Evolutionary conservation across 2,888 invertebrate genomes (phyloP).

Genomic region (Caenorhabditis macrosperma): DNA sequence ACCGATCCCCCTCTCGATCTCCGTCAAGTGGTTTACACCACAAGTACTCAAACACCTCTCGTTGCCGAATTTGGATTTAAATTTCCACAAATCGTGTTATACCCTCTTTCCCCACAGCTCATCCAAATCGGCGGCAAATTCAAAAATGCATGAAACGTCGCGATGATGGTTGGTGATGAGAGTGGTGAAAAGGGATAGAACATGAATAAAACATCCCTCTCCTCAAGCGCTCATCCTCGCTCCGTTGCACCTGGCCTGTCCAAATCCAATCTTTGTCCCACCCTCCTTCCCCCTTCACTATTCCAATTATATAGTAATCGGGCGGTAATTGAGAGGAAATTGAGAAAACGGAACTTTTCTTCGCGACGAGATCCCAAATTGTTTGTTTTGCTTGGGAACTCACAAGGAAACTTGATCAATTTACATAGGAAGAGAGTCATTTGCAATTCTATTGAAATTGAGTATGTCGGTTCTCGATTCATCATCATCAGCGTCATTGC

Average conservation of each 20-base stretch:
- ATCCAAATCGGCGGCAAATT: no score
- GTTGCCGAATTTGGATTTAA: no score
- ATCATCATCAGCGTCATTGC: background rate
- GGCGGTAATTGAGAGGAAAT: slow-evolving; percentile 49
- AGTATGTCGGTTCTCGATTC: no score
- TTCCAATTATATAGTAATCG: slow-evolving; percentile 31
- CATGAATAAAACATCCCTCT: slow-evolving; percentile 27
- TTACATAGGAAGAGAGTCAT: slow-evolving; percentile 7
- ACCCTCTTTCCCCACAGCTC: no score
- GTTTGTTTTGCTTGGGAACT: background rate
- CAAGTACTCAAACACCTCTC: no score
- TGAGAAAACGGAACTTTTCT: background rate
- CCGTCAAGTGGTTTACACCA: no score
- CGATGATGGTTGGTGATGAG: no score
- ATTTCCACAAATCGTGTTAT: no score
- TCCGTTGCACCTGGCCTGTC: slow-evolving; percentile 41
- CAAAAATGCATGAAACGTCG: no score
- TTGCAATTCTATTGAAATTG: slow-evolving; percentile 27
- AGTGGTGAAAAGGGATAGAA: no score
- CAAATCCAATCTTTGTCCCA: slow-evolving; percentile 3
- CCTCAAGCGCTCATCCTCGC: slow-evolving; percentile 36
- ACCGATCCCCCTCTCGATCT: no score
- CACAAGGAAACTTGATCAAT: slow-evolving; percentile 23
- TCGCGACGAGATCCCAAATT: background rate
- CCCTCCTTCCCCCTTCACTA: no score